phyloP scores from a whole-genome alignment of 2,888 invertebrate genomes.

The Fragum whitleyi region DNA sequence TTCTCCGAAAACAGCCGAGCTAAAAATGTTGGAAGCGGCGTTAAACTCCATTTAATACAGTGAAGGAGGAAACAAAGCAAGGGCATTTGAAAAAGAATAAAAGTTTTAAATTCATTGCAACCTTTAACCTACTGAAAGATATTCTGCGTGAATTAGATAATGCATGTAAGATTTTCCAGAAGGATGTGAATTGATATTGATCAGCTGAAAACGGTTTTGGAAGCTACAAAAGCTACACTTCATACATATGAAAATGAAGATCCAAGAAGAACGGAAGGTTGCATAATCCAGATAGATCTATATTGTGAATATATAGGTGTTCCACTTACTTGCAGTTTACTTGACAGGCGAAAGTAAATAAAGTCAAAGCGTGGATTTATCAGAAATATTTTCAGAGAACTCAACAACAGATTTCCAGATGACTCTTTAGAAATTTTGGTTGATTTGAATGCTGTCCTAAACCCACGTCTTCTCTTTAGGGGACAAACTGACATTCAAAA shows the following conservation, averaged over 20 bases:
- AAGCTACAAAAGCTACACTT: conserved; percentile 22
- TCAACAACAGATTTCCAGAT: conserved; percentile 43
- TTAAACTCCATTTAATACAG: too few species aligned
- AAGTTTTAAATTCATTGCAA: conserved; percentile 41
- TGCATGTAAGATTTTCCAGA: not conserved
- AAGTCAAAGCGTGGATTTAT: conserved; percentile 21
- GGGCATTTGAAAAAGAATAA: conserved; percentile 38
- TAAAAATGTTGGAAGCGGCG: too few species aligned
- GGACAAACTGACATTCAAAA: too few species aligned
- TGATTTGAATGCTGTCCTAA: conserved; percentile 29
- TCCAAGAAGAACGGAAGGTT: not conserved
- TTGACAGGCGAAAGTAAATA: not conserved
- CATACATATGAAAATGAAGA: not conserved
- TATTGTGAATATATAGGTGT: too few species aligned
- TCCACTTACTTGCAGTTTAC: too few species aligned
- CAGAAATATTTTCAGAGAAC: conserved; percentile 26
- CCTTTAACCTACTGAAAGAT: conserved; percentile 37
- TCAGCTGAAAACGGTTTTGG: conserved; percentile 13
- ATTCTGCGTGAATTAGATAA: conserved; percentile 11
- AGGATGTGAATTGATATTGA: conserved; percentile 30
- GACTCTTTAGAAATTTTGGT: conserved; percentile 29
- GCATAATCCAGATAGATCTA: too few species aligned
- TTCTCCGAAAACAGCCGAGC: too few species aligned
- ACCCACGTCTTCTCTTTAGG: conserved; percentile 7
- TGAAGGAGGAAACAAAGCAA: conserved; percentile 37